Base-by-base conservation (phyloP, 2,888 invertebrate genomes). In the Euplexia lucipara region DNA sequence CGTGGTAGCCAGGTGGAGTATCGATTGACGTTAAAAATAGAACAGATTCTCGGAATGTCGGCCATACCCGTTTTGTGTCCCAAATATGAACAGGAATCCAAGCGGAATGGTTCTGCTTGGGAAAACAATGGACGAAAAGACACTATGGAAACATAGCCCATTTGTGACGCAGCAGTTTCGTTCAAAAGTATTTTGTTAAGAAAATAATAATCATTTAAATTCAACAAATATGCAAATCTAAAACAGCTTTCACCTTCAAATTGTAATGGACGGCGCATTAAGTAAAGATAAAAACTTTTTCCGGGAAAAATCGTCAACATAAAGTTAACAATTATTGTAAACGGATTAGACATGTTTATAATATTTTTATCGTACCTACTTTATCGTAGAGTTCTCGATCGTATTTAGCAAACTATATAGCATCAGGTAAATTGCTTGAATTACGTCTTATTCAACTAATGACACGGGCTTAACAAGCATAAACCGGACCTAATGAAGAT, bases 1-100 rank as follows among this genome's bases (percentile, higher is more conserved):
- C 8, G 22, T 71, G 42, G 52, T 26, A 26, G 37, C 47, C 47
- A 58, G 58, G 51, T 49, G 18, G 32, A 42, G 34, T 78, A 78
- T 78, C 60, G 79, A 77, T 75, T 63, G 22, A 42, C 37, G 71
- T 51, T 61, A 71, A 68, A 75, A 61, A 64, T 78, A 78, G 75
- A 67, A 67, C 75, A 51, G 67, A 60, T 60, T 53, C 37, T 32
- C 14, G 49, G 37, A 48, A 67, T 78, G 44, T 71, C 34, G 68
- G 75, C 60, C 67, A 57, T 32, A 41, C 47, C 32, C 47, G 58
- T 52, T 48, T 51, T 47, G 58, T 42, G 52, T 37, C 61, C 62
- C 44, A 59, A 78, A 78, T 68, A 62, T 64, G 41, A 51, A 12
- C 20, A 57, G 34, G 35, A 53, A 61, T 37, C n/a, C 56, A 54